Evolutionary conservation across 2,888 invertebrate species (phyloP), one percentile per base, ranked within the genome.

Genomic region (Petrophora chlorosata): DNA sequence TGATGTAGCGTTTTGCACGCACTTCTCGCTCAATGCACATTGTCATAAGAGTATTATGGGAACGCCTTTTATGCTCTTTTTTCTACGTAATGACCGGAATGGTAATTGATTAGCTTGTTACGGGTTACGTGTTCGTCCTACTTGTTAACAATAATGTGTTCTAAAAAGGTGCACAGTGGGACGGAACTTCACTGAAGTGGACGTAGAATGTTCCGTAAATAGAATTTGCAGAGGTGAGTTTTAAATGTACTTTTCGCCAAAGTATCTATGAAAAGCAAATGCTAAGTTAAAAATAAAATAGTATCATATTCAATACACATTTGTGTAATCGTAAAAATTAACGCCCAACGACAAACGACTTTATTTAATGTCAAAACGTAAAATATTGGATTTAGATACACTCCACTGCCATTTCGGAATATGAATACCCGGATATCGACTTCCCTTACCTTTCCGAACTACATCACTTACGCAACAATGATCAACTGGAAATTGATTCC

Each of bases 1-100:
- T 88, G 86, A 86, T 85, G 81, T 82, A 58, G 65, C 58, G 67
- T 57, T 71, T 48, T 69, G 70, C 76, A 84, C 85, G 85, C 86
- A 87, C 79, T 82, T 84, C 67, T 73, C 79, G 76, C 70, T 69
- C 64, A 65, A 51, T 79, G 80, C 70, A 75, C 82, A 73, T 65
- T 69, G 70, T 71, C 73, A 64, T 71, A 75, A 68, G 71, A 70
- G 59, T 65, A 70, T 74, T 73, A 72, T 73, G 56, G 59, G 69
- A 71, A 70, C 67, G 69, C 67, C 66, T 70, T 67, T 59, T 61
- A 61, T 53, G 57, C 48, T 55, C 35, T 53, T 58, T 63, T 58
- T 55, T 50, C 34, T 48, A 44, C 29, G 41, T 47, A 49, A 47
- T 56, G 54, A 58, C 56, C 58, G 60, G 52, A 58, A 55, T 56